Conservation (phyloP, 2,797 vertebrate genomes). For the Bufotes viridis region DNA sequence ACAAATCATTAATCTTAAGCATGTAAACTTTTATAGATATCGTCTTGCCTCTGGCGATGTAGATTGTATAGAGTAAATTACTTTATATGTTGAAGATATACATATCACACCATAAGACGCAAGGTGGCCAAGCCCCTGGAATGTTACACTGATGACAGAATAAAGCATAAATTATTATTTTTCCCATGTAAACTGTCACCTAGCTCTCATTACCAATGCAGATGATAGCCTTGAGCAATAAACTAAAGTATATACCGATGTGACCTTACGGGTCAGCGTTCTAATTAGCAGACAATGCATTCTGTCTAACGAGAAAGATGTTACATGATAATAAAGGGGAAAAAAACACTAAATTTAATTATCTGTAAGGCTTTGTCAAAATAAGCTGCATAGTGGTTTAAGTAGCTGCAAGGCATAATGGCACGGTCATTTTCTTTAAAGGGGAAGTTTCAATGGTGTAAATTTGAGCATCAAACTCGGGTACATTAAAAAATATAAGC, state of each 20-base stretch:
- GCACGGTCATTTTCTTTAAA: constrained; percentile 4
- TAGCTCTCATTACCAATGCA: constrained; percentile 63
- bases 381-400: constrained; percentile 35
- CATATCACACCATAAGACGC: background rate
- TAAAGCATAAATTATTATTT: background rate
- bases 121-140: background rate
- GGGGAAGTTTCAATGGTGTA: background rate
- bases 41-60: background rate
- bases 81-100: background rate
- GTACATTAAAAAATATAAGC: background rate
- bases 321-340: constrained; percentile 73
- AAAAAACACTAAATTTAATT: constrained; percentile 84
- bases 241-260: constrained; percentile 72
- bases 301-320: constrained; percentile 75
- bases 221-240: constrained; percentile 72
- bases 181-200: constrained; percentile 47
- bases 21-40: background rate
- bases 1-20: constrained; percentile 28
- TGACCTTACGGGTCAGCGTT: constrained; percentile 77
- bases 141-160: constrained; percentile 25
- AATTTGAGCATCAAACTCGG: background rate
- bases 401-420: constrained; percentile 10
- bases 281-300: constrained; percentile 79
- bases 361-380: constrained; percentile 68
- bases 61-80: background rate